Evolutionary conservation across 1,140 invertebrate species (phyloP), one percentile per base, ranked within the genome.

Genomic region (Ceratosolen solmsi): DNA sequence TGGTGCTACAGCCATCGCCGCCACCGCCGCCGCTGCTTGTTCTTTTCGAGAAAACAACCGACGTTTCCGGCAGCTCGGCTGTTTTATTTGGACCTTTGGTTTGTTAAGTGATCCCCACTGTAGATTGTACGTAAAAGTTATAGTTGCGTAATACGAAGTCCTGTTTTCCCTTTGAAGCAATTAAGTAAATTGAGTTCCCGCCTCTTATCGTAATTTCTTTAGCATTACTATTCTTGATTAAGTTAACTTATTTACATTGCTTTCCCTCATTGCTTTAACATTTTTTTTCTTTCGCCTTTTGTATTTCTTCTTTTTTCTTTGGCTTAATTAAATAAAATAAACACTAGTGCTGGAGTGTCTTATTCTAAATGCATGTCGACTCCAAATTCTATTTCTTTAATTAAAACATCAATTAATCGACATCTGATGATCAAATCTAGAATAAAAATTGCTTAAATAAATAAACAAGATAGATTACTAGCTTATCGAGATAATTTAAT

Each of bases 71-170:
- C 70, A 72, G 79, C n/a, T 22, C 58, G 41, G 25, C 38, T 80
- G 60, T 30, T 80, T 75, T 80, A 80, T 74, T 80, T 54, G 70
- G 41, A n/a, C 20, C 20, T 72, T 38, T 3, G 33, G 68, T 46
- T 76, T 76, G 38, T 71, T 36, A 54, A 74, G 58, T 65, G 71
- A 75, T 81, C 80, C n/a, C 51, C 63, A 5, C 7, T 17, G 20
- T 7, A 41, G 73, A 81, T 81, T 76, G 73, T 54, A 70, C 49
- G 46, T 60, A 75, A 81, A 81, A 81, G 41, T 81, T 81, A 81
- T 75, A 76, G 60, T 75, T 75, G 80, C 80, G 63, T 38, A 80
- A 80, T 74, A 22, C 54, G 17, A 30, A 30, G 49, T 22, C 22
- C 70, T 54, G 25, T 38, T 72, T n/a, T 70, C 25, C 51, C 56